Percentiles rank a stretch among this genome's conserved stretches.
phyloP scores from a whole-genome alignment of 92 coral and sea anemone species.

The Parazoanthus darwini region DNA sequence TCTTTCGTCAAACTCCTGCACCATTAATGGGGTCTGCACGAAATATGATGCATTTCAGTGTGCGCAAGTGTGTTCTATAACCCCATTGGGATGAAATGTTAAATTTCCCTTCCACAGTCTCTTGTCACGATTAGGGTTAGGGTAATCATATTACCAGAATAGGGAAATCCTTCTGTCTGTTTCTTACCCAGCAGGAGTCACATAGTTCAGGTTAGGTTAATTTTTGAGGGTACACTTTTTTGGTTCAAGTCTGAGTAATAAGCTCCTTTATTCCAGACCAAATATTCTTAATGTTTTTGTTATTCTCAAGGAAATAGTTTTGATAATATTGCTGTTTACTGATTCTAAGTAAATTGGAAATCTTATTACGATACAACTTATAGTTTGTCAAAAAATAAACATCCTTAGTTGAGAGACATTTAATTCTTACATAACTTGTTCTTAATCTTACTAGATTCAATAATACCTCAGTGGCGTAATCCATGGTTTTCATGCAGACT shows the following conservation, averaged over 20 bases:
- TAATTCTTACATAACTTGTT: slow-evolving; percentile 19
- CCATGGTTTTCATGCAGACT: slow-evolving; percentile 56
- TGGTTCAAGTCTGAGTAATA: slow-evolving; percentile 42
- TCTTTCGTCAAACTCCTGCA: no score
- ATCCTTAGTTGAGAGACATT: slow-evolving; percentile 36
- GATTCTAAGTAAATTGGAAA: slow-evolving; percentile 35
- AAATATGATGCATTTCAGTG: no score
- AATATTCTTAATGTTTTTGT: slow-evolving; percentile 41
- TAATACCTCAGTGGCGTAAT: slow-evolving; percentile 45
- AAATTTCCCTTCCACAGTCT: slow-evolving; percentile 8
- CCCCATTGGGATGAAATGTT: slow-evolving; percentile 1
- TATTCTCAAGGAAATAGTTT: slow-evolving; percentile 41
- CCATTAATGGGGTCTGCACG: no score
- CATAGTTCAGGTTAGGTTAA: slow-evolving; percentile 17
- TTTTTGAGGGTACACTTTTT: slow-evolving; percentile 29
- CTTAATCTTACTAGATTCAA: slow-evolving; percentile 34
- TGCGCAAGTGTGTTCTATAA: no score
- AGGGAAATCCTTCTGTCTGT: slow-evolving; percentile 25
- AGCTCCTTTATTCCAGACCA: slow-evolving; percentile 61
- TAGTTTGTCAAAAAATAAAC: slow-evolving; percentile 30
- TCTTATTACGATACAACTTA: neutral
- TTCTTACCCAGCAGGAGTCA: slow-evolving; percentile 25
- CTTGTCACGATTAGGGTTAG: slow-evolving; percentile 15
- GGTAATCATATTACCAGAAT: slow-evolving; percentile 23
- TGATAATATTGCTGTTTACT: slow-evolving; percentile 52